Base-by-base conservation (phyloP, 2,888 invertebrate genomes). In the Opisthograptis luteolata region DNA sequence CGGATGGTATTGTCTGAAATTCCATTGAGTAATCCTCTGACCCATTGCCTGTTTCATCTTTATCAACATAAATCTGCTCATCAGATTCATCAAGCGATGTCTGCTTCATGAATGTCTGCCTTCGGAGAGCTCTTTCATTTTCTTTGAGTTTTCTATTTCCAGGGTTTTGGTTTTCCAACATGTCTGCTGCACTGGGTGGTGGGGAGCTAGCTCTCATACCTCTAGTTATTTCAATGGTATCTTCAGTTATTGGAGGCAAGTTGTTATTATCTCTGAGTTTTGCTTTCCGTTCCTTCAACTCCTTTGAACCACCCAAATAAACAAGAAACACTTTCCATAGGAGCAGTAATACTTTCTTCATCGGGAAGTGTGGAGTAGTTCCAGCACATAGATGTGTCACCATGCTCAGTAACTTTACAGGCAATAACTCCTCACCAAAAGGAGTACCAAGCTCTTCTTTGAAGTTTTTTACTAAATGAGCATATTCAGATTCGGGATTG, bases 321-420 rank as follows among this genome's bases (percentile, higher is more conserved):
- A 98, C 94, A 40, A 99, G 91, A 48, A 99, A 93, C 6, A 97
- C 93, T 90, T 99, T 99, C 99, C 99, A 99, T 1, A 99, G 81
- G 10, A 99, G 88, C 35, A 99, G 88, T 10, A 99, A 91, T 6
- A 99, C 97, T 88, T 99, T 99, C 81, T 98, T 99, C 94, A 99
- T 99, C 2, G 99, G 99, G 87, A 98, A 99, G 88, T 99, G 98
- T 10, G 99, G 98, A 3, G 97, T 96, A 15, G 96, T 95, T 0
- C 99, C 99, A 65, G 97, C 97, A 85, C 99, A 99, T 77, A 99
- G 98, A 64, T 96, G 94, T 20, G 98, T 98, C 17, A 99, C 97
- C 99, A 99, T 99, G 58, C 96, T 95, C 50, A 99, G 93, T 41
- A 99, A 91, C 73, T 97, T 96, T 2, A 98, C 95, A 24, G 96